phyloP scores from a whole-genome alignment of 2,888 invertebrate species.

The Cybosia mesomella region DNA sequence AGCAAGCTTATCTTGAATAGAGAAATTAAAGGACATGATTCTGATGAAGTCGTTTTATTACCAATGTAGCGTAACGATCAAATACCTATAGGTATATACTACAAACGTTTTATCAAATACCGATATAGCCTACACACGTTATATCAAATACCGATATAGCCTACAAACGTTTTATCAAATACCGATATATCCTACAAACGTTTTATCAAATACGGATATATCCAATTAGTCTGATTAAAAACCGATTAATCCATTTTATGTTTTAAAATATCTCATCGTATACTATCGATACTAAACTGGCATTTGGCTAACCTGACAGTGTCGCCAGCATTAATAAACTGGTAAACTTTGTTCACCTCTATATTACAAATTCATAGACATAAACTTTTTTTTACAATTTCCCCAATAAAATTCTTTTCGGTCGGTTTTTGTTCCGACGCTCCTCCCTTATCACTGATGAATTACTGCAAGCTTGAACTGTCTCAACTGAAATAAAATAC shows the following conservation, averaged over 20 bases:
- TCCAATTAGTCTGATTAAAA: conserved; percentile 26
- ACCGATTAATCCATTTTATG: conserved; percentile 23
- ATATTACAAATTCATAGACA: conserved; percentile 27
- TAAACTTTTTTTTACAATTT: conserved; percentile 10
- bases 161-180: no score
- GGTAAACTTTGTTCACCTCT: conserved; percentile 29
- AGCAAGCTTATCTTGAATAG: conserved; percentile 18
- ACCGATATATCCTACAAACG: no score
- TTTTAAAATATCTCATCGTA: conserved; percentile 24
- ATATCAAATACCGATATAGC: no score
- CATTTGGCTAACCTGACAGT: conserved; percentile 30
- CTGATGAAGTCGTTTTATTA: conserved; percentile 23
- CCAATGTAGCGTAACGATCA: conserved; percentile 7
- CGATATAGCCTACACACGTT: conserved; percentile 19
- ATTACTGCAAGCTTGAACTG: no score
- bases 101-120: conserved; percentile 13
- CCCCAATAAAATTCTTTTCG: no score
- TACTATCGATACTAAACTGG: conserved; percentile 26
- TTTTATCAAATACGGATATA: conserved; percentile 24
- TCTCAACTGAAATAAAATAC: no score
- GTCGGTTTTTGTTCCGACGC: no score
- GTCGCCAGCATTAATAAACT: conserved; percentile 28
- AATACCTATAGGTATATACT: conserved; percentile 9
- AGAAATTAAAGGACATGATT: conserved; percentile 17
- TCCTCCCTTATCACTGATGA: no score